Conservation (phyloP, 2,113 vertebrate species). For the Perccottus glenii region DNA sequence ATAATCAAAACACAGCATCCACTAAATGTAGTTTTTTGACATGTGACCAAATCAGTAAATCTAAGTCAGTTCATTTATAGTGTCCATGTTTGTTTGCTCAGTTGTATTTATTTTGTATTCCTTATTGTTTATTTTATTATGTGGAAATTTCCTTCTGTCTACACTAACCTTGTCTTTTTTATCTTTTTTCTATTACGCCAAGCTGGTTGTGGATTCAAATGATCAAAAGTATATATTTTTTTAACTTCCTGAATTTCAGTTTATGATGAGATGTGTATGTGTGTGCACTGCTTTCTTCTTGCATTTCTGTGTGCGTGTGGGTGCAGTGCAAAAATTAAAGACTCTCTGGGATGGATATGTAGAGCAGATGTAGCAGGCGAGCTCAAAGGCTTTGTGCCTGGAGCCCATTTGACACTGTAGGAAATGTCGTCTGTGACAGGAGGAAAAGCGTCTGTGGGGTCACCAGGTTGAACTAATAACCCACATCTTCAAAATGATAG, state of each 20-base stretch:
- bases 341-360: slow-evolving; percentile 72
- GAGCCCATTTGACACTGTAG: slow-evolving; percentile 69
- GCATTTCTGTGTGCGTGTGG: slow-evolving; percentile 47
- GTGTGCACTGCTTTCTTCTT: slow-evolving; percentile 1
- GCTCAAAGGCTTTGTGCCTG: slow-evolving; percentile 68
- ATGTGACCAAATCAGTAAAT: no score
- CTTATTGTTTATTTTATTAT: neutral
- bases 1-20: no score
- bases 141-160: neutral
- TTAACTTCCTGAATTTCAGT: slow-evolving; percentile 27
- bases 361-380: slow-evolving; percentile 72
- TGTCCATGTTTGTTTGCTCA: no score
- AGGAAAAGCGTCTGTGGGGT: slow-evolving; percentile 53
- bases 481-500: slow-evolving; percentile 56
- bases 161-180: neutral
- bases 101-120: neutral
- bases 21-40: no score
- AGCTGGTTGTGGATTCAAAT: neutral
- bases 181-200: no score
- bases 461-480: slow-evolving; percentile 63
- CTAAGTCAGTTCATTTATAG: no score
- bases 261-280: slow-evolving; percentile 25
- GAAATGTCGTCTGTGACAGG: slow-evolving; percentile 61
- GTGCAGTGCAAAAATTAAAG: slow-evolving; percentile 63
- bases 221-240: slow-evolving; percentile 22